These are phyloP conservation scores for Sphyrna mokarran DNA, from an alignment of 2,113 vertebrate species.

Conservation along the genomic window DNA sequence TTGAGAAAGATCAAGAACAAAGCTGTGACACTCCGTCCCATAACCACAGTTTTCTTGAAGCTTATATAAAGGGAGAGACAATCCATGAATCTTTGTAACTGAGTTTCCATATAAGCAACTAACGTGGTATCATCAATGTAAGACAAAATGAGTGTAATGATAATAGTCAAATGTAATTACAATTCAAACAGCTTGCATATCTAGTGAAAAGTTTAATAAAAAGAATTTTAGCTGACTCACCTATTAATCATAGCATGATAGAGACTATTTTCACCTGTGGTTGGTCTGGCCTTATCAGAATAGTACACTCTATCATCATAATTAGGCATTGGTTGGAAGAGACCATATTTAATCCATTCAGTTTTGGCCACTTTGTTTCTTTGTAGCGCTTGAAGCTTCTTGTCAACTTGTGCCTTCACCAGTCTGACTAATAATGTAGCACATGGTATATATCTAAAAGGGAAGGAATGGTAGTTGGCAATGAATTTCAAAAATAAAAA, in stretches of 20 bases:
- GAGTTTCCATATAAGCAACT: not conserved
- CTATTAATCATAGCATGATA: slow-evolving; percentile 43
- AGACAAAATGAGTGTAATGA: not conserved
- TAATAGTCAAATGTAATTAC: not conserved
- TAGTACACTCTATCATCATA: slow-evolving; percentile 42
- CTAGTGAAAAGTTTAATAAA: not conserved
- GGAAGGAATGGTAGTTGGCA: not conserved
- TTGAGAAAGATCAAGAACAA: not conserved
- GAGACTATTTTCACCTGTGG: slow-evolving; percentile 41
- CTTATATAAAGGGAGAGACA: not conserved
- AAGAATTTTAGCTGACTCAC: slow-evolving; percentile 32
- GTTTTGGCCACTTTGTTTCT: slow-evolving; percentile 18
- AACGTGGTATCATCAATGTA: not conserved
- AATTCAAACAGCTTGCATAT: not conserved
- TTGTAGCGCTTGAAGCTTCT: slow-evolving; percentile 20
- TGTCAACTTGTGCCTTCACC: slow-evolving; percentile 35
- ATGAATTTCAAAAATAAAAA: not conserved
- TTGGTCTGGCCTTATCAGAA: slow-evolving; percentile 41
- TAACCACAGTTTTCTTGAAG: not conserved
- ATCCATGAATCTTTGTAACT: not conserved
- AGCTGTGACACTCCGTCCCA: not conserved
- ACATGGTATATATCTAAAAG: slow-evolving; percentile 44
- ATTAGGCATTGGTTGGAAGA: slow-evolving; percentile 39
- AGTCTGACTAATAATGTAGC: slow-evolving; percentile 44
- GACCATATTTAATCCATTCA: slow-evolving; percentile 35